Evolutionary conservation across 2,797 vertebrate species (phyloP), one percentile per base, ranked within the genome.

Genomic region (Lepus oiostolus): DNA sequence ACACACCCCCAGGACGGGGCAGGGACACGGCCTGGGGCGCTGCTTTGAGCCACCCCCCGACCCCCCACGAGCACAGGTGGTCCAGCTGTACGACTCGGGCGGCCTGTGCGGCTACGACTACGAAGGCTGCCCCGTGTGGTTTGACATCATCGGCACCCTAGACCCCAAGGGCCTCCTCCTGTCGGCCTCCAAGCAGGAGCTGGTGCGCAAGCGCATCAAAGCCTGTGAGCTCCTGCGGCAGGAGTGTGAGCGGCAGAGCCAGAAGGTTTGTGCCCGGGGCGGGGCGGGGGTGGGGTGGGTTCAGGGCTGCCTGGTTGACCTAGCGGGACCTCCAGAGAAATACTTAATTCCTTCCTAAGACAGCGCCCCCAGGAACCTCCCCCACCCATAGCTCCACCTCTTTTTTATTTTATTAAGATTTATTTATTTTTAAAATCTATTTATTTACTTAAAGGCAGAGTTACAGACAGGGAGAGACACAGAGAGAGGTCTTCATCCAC

Each of bases 161-260:
- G 99, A 99, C 17, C 98, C 99, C 90, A 99, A 99, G 97, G 99
- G 99, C 42, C 98, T 99, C 90, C 98, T 99, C 90, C 98, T 99
- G 94, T 99, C 99, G 0, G 99, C 98, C 91, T 99, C 99, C 85
- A 99, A 99, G 97, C 99, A 99, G 96, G 99, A 99, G 96, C 98
- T 99, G 96, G 98, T 99, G 84, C 99, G 98, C 97, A 99, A 99
- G 93, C 99, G 99, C 98, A 98, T 99, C 97, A 98, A 98, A 54
- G 98, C 98, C 98, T 99, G 98, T 0, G 99, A 99, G 98, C n/a
- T 98, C 92, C 98, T 99, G 93, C 98, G 98, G 94, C 97, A 7
- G 0, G 98, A 99, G n/a, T 99, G 99, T 0, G 97, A 98, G 4
- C 93, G 93, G 9, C 99, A 99, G 98, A 99, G 96, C 4, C 85